Evolutionary conservation across 2,797 vertebrate species (phyloP).

Genomic region (Enteromius treurensis): DNA sequence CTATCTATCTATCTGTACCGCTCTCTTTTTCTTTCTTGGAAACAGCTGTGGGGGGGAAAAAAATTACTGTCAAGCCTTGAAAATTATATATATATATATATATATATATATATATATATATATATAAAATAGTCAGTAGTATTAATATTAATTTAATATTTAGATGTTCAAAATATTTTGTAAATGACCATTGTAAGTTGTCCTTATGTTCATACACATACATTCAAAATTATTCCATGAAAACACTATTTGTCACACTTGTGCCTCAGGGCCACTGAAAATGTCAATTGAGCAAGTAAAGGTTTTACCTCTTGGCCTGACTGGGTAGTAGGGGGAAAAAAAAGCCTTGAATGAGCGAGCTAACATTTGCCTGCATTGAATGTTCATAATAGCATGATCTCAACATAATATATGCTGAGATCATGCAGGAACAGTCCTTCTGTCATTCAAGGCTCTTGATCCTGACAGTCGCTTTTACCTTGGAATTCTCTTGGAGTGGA

Average conservation of each 20-base stretch:
- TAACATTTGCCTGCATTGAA: slow-evolving; percentile 1
- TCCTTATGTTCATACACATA: background rate
- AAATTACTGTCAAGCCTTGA: too few species aligned
- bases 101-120: too few species aligned
- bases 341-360: background rate
- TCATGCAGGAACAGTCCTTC: background rate
- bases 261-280: background rate
- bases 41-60: too few species aligned
- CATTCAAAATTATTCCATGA: background rate
- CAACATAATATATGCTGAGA: background rate
- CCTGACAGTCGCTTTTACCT: background rate
- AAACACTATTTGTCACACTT: background rate
- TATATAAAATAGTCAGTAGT: too few species aligned
- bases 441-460: background rate
- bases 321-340: background rate
- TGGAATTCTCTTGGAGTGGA: background rate
- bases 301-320: background rate
- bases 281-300: background rate
- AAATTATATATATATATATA: too few species aligned
- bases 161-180: background rate
- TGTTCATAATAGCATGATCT: too few species aligned
- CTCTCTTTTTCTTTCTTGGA: too few species aligned
- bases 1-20: too few species aligned
- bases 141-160: too few species aligned
- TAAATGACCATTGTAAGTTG: background rate